Evolutionary conservation across 2,113 vertebrate genomes (phyloP).

Genomic region (Nestor notabilis): DNA sequence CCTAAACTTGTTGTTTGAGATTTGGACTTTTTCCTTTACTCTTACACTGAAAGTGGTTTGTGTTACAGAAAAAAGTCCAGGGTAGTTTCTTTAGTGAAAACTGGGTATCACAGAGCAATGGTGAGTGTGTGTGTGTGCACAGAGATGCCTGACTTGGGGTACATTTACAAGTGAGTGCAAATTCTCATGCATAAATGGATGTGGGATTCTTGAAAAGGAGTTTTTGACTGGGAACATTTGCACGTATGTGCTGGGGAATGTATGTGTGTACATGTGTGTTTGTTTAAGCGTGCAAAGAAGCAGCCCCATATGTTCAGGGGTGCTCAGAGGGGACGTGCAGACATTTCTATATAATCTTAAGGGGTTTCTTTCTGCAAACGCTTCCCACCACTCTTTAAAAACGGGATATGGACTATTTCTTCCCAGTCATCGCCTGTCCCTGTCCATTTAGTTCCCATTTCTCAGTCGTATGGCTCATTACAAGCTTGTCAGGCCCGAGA

Average conservation of each 20-base stretch:
- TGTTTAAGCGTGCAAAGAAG: background rate
- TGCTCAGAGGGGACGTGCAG: background rate
- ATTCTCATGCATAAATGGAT: background rate
- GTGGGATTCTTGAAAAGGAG: background rate
- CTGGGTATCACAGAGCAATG: no score
- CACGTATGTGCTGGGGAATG: background rate
- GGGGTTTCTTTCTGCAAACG: background rate
- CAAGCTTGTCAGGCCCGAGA: background rate
- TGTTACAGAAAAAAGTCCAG: fast-evolving
- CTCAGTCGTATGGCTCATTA: background rate
- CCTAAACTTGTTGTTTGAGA: background rate
- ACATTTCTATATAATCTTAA: fast-evolving
- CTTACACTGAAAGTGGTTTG: background rate
- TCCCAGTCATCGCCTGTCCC: background rate
- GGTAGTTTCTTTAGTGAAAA: background rate
- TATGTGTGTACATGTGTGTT: background rate
- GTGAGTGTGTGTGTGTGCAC: fast-evolving
- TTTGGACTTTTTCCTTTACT: background rate
- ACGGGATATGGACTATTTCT: fast-evolving
- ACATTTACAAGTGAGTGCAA: background rate
- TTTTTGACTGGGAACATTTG: background rate
- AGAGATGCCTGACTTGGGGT: background rate
- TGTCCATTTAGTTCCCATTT: background rate
- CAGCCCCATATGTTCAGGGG: fast-evolving
- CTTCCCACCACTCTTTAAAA: fast-evolving